These are phyloP conservation scores for Thymelicus acteon DNA, from an alignment of 2,888 invertebrate species.

Conservation along the genomic window DNA sequence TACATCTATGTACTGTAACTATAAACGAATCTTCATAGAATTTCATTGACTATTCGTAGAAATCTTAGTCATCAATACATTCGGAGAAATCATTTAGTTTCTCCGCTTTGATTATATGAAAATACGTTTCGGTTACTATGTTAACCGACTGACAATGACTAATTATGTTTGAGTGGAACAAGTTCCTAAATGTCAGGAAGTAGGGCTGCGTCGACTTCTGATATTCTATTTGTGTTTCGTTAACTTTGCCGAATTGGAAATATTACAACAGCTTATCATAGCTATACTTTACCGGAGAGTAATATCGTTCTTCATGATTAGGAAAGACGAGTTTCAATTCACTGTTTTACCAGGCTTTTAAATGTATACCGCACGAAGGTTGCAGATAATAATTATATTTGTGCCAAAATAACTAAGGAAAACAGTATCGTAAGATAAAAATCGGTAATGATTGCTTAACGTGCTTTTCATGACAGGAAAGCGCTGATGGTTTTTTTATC, in stretches of 20 bases:
- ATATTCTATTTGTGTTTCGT: slow-evolving; percentile 27
- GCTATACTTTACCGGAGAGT: background rate
- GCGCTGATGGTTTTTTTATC: too few relatives aligned
- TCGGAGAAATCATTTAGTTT: background rate
- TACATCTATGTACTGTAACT: background rate
- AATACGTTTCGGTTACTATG: background rate
- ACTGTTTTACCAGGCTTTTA: too few relatives aligned
- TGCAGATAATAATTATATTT: too few relatives aligned
- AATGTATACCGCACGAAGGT: too few relatives aligned
- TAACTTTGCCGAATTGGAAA: slow-evolving; percentile 33
- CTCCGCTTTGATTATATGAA: background rate
- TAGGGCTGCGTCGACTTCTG: slow-evolving; percentile 26
- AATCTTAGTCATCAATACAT: background rate
- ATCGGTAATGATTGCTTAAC: too few relatives aligned
- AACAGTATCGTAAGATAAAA: too few relatives aligned
- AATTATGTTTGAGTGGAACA: slow-evolving; percentile 25
- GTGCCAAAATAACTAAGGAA: too few relatives aligned
- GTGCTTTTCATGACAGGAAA: too few relatives aligned
- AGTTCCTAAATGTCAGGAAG: slow-evolving; percentile 27
- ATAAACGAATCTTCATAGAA: too few relatives aligned
- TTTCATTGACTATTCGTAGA: background rate
- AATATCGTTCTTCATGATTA: background rate
- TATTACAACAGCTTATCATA: slow-evolving; percentile 28
- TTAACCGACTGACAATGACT: slow-evolving; percentile 23
- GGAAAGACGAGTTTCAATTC: too few relatives aligned